Evolutionary conservation across 2,888 invertebrate species (phyloP).

Genomic region (Dynastes maya): DNA sequence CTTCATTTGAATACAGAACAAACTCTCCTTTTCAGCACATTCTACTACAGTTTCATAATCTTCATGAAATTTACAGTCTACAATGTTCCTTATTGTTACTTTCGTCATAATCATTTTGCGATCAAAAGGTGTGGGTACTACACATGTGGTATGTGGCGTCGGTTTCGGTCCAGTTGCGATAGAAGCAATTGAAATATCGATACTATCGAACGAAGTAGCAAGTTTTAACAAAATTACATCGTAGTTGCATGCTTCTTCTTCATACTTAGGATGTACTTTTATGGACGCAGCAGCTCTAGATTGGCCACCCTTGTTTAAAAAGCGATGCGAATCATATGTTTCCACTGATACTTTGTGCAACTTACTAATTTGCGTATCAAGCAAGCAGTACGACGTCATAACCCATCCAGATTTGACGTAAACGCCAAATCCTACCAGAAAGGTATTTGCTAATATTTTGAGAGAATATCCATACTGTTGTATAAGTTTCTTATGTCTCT

Average conservation of each 20-base stretch:
- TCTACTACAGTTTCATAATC: neutral
- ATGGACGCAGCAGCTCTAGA: neutral
- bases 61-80: slow-evolving; percentile 6
- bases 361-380: neutral
- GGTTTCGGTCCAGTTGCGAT: neutral
- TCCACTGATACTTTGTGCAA: slow-evolving; percentile 13
- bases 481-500: neutral
- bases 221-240: slow-evolving; percentile 16
- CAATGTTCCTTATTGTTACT: neutral
- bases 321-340: neutral
- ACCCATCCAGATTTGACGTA: slow-evolving; percentile 16
- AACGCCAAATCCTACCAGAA: slow-evolving; percentile 7
- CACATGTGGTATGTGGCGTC: neutral
- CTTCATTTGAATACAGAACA: slow-evolving; percentile 5
- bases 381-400: neutral
- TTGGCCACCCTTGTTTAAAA: neutral
- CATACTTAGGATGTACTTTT: slow-evolving; percentile 11
- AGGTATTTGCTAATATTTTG: slow-evolving; percentile 13
- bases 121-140: slow-evolving; percentile 2
- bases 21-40: neutral
- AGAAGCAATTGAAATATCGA: neutral
- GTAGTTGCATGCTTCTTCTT: slow-evolving; percentile 9
- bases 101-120: neutral
- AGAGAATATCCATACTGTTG: neutral
- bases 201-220: neutral